A percentile compares a stretch with the other conserved stretches of the same genome.
Conservation (phyloP, 2,113 vertebrate genomes). For the Prionailurus bengalensis region DNA sequence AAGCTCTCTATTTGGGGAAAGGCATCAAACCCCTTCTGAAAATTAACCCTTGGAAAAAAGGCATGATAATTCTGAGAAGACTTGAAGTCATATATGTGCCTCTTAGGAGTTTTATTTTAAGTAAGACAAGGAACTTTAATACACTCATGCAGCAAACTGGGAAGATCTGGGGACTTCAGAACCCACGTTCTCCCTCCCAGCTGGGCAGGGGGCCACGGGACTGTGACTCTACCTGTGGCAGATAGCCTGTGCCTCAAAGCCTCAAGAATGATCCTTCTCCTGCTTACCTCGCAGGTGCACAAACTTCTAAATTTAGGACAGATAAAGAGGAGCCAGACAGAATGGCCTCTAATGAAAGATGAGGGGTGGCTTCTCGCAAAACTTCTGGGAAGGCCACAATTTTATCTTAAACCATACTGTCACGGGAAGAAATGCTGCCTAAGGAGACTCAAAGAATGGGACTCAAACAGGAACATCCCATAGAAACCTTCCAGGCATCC, state of each 20-base stretch:
- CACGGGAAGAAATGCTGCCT: background rate
- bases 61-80: background rate
- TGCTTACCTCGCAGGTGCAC: background rate
- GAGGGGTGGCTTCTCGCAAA: background rate
- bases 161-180: background rate
- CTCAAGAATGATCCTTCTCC: background rate
- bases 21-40: background rate
- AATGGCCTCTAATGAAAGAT: background rate
- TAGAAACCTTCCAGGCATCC: background rate
- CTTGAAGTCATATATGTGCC: background rate
- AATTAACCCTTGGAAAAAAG: background rate
- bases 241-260: background rate
- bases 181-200: background rate
- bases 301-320: background rate
- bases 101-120: conserved; percentile 47
- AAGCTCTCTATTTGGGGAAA: background rate
- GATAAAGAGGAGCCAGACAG: background rate
- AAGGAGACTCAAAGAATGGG: background rate
- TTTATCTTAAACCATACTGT: background rate
- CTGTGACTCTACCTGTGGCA: background rate
- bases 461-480: background rate
- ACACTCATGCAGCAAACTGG: background rate
- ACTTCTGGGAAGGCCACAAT: background rate
- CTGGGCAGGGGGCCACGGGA: background rate
- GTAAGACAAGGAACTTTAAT: background rate